Conservation (phyloP, 2,797 vertebrate genomes). For the Falco berigora region DNA sequence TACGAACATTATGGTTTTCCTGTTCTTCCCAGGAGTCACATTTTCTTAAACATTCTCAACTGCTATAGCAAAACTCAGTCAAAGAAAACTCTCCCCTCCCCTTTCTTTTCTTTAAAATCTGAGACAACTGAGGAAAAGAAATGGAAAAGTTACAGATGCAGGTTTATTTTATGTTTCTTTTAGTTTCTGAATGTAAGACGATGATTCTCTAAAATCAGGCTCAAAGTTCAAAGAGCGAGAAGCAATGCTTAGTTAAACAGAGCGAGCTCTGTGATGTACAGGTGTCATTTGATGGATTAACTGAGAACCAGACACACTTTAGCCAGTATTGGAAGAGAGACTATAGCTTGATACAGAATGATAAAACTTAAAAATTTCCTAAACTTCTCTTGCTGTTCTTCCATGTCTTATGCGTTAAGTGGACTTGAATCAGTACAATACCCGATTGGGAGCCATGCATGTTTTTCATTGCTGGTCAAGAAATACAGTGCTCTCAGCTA, state of each 20-base stretch:
- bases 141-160: not conserved
- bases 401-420: not conserved
- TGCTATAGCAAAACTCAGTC: slow-evolving; percentile 2
- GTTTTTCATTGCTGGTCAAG: not conserved
- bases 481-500: not conserved
- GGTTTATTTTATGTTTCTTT: not conserved
- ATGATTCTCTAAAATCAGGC: not conserved
- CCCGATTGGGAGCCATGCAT: not conserved
- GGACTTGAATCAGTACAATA: not conserved
- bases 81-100: not conserved
- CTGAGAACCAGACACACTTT: not conserved
- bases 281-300: not conserved
- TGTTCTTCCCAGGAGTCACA: slow-evolving; percentile 16
- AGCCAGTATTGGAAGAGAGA: not conserved
- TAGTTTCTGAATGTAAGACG: not conserved
- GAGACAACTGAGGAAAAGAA: not conserved
- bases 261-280: not conserved
- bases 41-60: slow-evolving; percentile 16
- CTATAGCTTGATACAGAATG: not conserved
- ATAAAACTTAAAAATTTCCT: not conserved
- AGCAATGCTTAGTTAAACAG: not conserved
- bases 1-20: slow-evolving; percentile 10
- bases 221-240: not conserved
- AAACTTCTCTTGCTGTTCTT: not conserved
- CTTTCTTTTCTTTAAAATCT: not conserved